These are phyloP conservation scores for Stratiomys singularior DNA, from an alignment of 2,888 invertebrate genomes.

Conservation along the genomic window DNA sequence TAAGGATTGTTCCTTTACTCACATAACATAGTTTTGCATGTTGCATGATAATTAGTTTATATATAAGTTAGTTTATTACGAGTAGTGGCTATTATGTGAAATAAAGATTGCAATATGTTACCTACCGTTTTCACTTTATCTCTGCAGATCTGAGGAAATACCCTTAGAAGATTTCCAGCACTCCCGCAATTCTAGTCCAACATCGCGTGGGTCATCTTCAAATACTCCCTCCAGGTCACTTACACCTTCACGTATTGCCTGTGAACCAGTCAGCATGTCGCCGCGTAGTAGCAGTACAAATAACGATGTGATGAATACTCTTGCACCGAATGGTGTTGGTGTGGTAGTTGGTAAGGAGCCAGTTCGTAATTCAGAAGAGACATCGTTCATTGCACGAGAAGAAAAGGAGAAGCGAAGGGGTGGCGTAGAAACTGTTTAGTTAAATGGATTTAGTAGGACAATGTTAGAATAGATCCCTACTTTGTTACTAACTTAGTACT, in stretches of 20 bases:
- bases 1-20: slow-evolving; percentile 6
- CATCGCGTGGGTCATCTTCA: slow-evolving; percentile 57
- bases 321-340: slow-evolving; percentile 54
- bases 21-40: background rate
- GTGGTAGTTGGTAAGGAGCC: slow-evolving; percentile 58
- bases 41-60: too few species aligned
- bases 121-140: background rate
- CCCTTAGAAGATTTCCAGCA: slow-evolving; percentile 81
- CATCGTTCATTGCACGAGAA: slow-evolving; percentile 78
- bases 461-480: background rate
- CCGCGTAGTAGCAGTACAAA: slow-evolving; percentile 28
- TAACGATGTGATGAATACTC: background rate
- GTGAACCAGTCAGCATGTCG: slow-evolving; percentile 57
- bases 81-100: background rate
- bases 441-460: too few species aligned
- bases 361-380: slow-evolving; percentile 74
- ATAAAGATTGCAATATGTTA: background rate
- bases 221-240: slow-evolving; percentile 66
- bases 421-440: slow-evolving; percentile 68
- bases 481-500: background rate
- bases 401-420: slow-evolving; percentile 66
- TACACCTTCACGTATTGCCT: slow-evolving; percentile 62
- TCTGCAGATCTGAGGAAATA: slow-evolving; percentile 75
- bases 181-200: slow-evolving; percentile 67
- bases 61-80: background rate